These are phyloP conservation scores for Elysia chlorotica DNA, from an alignment of 1,140 invertebrate species.

Conservation along the genomic window DNA sequence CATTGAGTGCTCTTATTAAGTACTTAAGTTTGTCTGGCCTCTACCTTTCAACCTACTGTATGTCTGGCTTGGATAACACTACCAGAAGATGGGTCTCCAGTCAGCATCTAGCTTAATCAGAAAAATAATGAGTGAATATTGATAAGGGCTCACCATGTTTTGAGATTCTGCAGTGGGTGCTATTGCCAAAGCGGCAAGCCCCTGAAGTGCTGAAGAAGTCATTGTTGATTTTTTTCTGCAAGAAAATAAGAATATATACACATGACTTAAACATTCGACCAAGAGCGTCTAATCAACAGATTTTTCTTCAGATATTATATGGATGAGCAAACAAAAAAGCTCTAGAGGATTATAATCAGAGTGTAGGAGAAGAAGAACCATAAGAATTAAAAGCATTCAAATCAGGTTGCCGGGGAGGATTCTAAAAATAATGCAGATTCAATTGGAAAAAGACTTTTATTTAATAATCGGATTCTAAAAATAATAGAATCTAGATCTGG, in stretches of 20 bases:
- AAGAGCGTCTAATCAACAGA: not conserved
- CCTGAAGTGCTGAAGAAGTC: constrained; percentile 53
- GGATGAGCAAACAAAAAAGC: not conserved
- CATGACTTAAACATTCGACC: not conserved
- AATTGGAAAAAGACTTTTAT: not conserved
- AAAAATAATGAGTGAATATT: too few species aligned
- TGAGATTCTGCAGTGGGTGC: constrained; percentile 32
- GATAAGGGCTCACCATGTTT: constrained; percentile 33
- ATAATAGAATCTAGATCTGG: constrained; percentile 1
- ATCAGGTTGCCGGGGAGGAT: not conserved
- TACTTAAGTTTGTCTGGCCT: too few species aligned
- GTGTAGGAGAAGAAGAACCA: not conserved
- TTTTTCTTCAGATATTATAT: not conserved
- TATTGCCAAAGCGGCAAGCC: constrained; percentile 39
- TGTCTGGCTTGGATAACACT: too few species aligned
- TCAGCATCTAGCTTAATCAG: too few species aligned
- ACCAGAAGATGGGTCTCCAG: not conserved
- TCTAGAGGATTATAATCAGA: constrained; percentile 39
- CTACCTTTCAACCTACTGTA: too few species aligned
- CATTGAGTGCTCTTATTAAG: not conserved
- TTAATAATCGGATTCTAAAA: not conserved
- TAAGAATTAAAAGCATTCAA: not conserved
- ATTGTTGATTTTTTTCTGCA: constrained; percentile 26
- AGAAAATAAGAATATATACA: not conserved
- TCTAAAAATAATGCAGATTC: not conserved